Percentiles rank a stretch among this genome's conserved stretches.
phyloP scores from a whole-genome alignment of 2,888 invertebrate genomes.

The Acanthacorydalis orientalis region DNA sequence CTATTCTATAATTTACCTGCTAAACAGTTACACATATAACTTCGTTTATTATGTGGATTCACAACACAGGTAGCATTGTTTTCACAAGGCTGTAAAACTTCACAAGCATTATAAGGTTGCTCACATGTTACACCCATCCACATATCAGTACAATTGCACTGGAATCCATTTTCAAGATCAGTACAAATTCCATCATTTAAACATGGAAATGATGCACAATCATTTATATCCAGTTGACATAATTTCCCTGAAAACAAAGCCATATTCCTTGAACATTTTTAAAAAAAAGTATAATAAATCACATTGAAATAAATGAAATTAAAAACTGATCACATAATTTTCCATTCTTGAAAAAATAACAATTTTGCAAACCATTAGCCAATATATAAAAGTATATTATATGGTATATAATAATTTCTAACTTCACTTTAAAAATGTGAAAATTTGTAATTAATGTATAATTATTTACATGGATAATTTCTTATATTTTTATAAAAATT shows the following conservation, averaged over 20 bases:
- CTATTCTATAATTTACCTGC: constrained; percentile 22
- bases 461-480: too few relatives aligned
- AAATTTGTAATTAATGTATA: too few relatives aligned
- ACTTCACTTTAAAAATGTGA: too few relatives aligned
- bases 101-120: constrained; percentile 36
- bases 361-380: too few relatives aligned
- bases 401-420: too few relatives aligned
- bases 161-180: constrained; percentile 31
- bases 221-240: constrained; percentile 34
- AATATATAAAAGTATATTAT: too few relatives aligned
- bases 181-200: constrained; percentile 34
- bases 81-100: constrained; percentile 31
- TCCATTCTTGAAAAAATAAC: too few relatives aligned
- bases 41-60: constrained; percentile 23
- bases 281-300: too few relatives aligned
- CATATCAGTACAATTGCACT: constrained; percentile 37
- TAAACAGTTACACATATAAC: constrained; percentile 44
- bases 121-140: constrained; percentile 41
- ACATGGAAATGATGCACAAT: constrained; percentile 32
- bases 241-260: constrained; percentile 26
- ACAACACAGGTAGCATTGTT: constrained; percentile 45
- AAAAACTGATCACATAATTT: too few relatives aligned
- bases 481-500: background rate
- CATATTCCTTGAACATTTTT: background rate
- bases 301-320: too few relatives aligned